Evolutionary conservation across 2,888 invertebrate genomes (phyloP), one percentile per base, ranked within the genome.

Genomic region (Lutraria lutraria): DNA sequence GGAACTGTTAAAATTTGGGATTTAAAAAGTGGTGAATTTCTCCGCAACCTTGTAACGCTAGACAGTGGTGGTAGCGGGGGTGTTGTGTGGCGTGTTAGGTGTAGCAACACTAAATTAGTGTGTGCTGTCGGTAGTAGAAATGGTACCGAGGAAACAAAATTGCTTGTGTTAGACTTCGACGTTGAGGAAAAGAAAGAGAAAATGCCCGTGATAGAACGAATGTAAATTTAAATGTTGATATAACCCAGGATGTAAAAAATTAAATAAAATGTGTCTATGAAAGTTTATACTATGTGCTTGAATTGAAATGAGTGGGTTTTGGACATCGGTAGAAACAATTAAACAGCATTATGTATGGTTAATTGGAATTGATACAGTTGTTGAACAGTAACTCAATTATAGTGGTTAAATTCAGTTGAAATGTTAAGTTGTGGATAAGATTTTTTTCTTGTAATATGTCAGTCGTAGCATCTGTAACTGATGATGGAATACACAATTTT

Each of bases 1-100:
- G 99, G 99, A 87, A 99, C 99, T 1, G 99, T 99, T 29, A 99
- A 99, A 97, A 97, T 99, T 89, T 99, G 99, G 99, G 99, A 99
- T 97, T 98, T 99, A 81, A 98, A 98, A 96, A 99, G 99, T 86
- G 97, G 98, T 90, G 99, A 99, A 96, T 99, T 99, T 97, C 98
- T 99, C 93, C 98, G 99, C 91, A 99, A 99, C 97, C 97, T 99
- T 92, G 99, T 99, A 89, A 98, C 98, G 76, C 97, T 99, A 92
- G 98, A 98, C 90, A 99, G 99, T 93, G 99, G 99, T 43, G 99
- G 99, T 3, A 98, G 98, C 81, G 99, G 99, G 3, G 99, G 99
- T 81, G 99, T 99, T 31, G 99, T 99, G 21, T 99, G 99, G 99
- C 98, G 99, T 82, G 99, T 99, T 92, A 93, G 98, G 89, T 99